Conservation (phyloP, 2,797 vertebrate species). For the Syngnathus rostellatus region DNA sequence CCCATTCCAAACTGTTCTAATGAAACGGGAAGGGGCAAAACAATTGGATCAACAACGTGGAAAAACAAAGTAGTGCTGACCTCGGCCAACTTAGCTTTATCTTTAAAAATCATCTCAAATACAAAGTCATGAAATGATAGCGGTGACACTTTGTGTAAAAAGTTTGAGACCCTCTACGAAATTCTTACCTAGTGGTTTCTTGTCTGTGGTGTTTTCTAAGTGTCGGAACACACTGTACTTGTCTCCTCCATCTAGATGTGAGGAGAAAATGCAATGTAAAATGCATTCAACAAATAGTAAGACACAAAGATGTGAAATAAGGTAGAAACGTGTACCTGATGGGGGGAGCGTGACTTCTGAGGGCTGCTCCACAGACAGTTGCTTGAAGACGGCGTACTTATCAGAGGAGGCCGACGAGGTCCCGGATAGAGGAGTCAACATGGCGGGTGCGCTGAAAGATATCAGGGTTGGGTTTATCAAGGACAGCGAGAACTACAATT, state of each 20-base stretch:
- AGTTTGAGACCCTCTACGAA: neutral
- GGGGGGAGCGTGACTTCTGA: constrained; percentile 69
- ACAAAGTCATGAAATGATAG: no score
- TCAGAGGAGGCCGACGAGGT: constrained; percentile 73
- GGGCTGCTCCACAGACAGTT: constrained; percentile 80
- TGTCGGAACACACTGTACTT: constrained; percentile 96
- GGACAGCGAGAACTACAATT: no score
- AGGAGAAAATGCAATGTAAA: constrained; percentile 24
- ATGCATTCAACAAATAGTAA: neutral
- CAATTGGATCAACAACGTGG: constrained; percentile 53
- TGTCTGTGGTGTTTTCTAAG: constrained; percentile 80
- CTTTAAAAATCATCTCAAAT: neutral
- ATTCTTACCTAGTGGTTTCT: constrained; percentile 81
- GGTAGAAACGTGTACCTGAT: constrained; percentile 72
- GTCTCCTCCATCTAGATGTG: constrained; percentile 77
- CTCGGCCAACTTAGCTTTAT: neutral
- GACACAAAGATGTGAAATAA: neutral
- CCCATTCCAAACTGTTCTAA: constrained; percentile 83
- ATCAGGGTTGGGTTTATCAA: constrained; percentile 10
- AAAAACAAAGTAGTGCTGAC: constrained; percentile 13
- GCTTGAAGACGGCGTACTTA: constrained; percentile 95
- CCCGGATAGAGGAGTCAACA: constrained; percentile 89
- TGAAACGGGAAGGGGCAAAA: constrained; percentile 74
- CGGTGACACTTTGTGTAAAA: constrained; percentile 18
- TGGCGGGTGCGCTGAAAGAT: constrained; percentile 71